Conservation (phyloP, 2,113 vertebrate genomes). For the Tretioscincus oriximinensis region DNA sequence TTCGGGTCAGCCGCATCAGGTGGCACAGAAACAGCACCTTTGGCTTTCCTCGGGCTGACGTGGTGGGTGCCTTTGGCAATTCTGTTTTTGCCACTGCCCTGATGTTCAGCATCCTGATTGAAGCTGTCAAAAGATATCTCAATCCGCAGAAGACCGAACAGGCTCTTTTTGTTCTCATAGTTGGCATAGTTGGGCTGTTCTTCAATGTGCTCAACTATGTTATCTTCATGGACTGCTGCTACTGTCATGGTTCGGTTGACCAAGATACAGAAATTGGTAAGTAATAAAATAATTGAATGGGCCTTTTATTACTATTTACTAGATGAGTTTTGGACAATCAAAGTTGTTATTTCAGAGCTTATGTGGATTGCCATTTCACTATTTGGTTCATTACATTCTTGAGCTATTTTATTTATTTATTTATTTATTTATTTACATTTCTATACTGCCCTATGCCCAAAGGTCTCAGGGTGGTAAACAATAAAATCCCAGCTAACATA, state of each 20-base stretch:
- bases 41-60: constrained; percentile 73
- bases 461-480: no score
- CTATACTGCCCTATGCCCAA: no score
- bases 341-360: no score
- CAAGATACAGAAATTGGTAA: constrained; percentile 65
- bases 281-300: neutral
- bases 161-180: constrained; percentile 60
- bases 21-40: constrained; percentile 68
- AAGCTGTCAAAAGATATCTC: constrained; percentile 73
- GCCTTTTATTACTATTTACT: neutral
- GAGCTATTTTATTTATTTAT: no score
- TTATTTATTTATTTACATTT: no score
- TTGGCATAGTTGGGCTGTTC: constrained; percentile 66
- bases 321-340: no score
- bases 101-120: constrained; percentile 75
- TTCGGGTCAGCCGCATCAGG: constrained; percentile 57
- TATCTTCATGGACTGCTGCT: constrained; percentile 80
- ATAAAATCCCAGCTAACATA: no score
- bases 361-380: no score
- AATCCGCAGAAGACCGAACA: constrained; percentile 71
- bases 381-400: no score
- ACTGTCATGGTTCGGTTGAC: neutral
- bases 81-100: constrained; percentile 73
- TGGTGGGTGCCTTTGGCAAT: constrained; percentile 78
- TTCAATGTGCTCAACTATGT: constrained; percentile 73